phyloP scores from a whole-genome alignment of 2,888 invertebrate genomes.

The Leucophenga montana region DNA sequence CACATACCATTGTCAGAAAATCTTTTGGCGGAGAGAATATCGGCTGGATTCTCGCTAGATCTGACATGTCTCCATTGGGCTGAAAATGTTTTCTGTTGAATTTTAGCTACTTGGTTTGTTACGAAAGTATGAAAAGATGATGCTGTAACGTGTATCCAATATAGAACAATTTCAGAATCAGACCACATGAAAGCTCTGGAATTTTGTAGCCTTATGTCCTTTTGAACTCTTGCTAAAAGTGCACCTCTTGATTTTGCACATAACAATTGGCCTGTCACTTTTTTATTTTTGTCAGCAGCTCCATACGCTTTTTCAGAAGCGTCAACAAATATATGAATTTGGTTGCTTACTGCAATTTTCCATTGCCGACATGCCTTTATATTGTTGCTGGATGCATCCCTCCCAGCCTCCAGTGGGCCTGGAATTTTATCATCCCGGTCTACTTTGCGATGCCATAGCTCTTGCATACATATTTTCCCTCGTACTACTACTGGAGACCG shows the following conservation, averaged over 20 bases:
- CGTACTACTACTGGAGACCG: no score
- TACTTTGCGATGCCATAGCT: no score
- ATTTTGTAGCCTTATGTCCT: neutral
- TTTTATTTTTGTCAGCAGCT: no score
- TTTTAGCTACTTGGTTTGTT: neutral
- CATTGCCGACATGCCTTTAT: no score
- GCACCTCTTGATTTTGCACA: neutral
- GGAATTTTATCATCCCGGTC: no score
- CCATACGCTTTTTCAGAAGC: no score
- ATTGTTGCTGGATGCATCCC: no score
- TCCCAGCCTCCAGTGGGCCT: no score
- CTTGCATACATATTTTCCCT: no score
- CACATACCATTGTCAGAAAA: constrained; percentile 49
- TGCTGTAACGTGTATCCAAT: neutral
- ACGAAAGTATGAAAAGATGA: neutral
- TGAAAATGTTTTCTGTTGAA: neutral
- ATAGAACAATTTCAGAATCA: neutral
- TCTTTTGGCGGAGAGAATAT: constrained; percentile 25
- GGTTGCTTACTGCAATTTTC: no score
- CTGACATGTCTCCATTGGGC: constrained; percentile 17
- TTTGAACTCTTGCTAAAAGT: neutral
- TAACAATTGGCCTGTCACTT: neutral
- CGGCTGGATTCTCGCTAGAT: constrained; percentile 25
- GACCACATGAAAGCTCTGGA: neutral
- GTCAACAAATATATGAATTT: no score